These are phyloP conservation scores for Melanchra persicariae DNA, from an alignment of 2,888 invertebrate genomes.

Conservation along the genomic window DNA sequence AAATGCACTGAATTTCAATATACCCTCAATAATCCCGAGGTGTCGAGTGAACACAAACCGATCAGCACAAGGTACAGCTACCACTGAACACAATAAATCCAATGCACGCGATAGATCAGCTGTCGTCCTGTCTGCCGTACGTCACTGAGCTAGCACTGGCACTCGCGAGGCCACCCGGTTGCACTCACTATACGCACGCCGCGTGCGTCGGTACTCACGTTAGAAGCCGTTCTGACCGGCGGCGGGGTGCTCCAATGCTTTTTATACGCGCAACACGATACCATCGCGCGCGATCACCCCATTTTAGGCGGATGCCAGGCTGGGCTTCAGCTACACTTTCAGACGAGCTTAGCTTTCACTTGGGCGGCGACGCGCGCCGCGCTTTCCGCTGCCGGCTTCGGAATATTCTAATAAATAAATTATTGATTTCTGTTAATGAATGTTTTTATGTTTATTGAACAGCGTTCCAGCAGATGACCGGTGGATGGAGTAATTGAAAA, in stretches of 20 bases:
- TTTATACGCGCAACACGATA: constrained; percentile 96
- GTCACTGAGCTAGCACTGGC: constrained; percentile 75
- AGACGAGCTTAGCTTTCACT: constrained; percentile 90
- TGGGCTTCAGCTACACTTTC: constrained; percentile 85
- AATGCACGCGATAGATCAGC: constrained; percentile 83
- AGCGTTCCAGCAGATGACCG: constrained; percentile 39
- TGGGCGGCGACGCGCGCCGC: constrained; percentile 75
- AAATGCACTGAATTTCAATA: constrained; percentile 59
- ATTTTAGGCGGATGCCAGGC: constrained; percentile 90
- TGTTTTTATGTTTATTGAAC: constrained; percentile 58
- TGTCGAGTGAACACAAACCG: constrained; percentile 75
- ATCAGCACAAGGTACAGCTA: constrained; percentile 75
- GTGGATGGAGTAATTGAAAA: constrained; percentile 52
- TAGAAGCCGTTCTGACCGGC: constrained; percentile 99
- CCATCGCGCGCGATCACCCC: constrained; percentile 89
- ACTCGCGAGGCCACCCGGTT: constrained; percentile 77
- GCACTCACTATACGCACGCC: constrained; percentile 81
- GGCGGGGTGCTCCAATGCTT: constrained; percentile 92
- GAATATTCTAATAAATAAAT: constrained; percentile 37
- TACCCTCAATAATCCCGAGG: constrained; percentile 66
- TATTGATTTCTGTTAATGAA: constrained; percentile 47
- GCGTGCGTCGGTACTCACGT: constrained; percentile 94
- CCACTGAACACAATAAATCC: constrained; percentile 85
- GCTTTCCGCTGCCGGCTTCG: constrained; percentile 50
- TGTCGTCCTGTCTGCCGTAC: constrained; percentile 73